Evolutionary conservation across 1,140 invertebrate genomes (phyloP).

Genomic region (Atta cephalotes): DNA sequence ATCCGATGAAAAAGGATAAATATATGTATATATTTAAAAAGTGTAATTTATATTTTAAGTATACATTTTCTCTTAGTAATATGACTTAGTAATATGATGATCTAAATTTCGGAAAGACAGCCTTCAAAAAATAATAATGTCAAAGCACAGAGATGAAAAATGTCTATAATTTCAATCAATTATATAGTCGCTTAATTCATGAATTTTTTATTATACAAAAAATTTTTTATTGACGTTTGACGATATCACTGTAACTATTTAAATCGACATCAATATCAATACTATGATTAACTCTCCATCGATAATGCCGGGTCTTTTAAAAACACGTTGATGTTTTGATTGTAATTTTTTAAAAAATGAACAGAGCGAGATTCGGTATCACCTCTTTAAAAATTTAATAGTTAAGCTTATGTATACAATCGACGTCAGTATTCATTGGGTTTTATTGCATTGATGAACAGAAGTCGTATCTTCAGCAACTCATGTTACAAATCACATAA

Average conservation of each 20-base stretch:
- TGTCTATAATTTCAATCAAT: neutral
- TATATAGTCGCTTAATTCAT: neutral
- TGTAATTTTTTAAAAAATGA: no score
- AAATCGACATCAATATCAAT: neutral
- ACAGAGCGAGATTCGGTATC: no score
- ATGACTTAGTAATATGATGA: neutral
- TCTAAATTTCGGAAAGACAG: neutral
- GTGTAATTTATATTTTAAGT: conserved; percentile 2
- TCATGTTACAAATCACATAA: no score
- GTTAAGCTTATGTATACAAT: no score
- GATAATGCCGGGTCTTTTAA: no score
- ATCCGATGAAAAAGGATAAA: conserved; percentile 28
- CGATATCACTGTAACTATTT: neutral
- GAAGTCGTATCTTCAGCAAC: no score
- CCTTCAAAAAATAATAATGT: neutral
- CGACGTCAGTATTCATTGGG: no score
- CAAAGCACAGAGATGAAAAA: neutral
- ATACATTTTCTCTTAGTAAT: neutral
- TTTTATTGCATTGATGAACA: no score
- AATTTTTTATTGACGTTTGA: neutral
- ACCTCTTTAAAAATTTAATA: no score
- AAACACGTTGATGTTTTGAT: no score
- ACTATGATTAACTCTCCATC: neutral
- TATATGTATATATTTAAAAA: neutral
- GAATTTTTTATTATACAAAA: neutral